Conservation (phyloP, 2,797 vertebrate species). For the Adrianichthys oophorus region DNA sequence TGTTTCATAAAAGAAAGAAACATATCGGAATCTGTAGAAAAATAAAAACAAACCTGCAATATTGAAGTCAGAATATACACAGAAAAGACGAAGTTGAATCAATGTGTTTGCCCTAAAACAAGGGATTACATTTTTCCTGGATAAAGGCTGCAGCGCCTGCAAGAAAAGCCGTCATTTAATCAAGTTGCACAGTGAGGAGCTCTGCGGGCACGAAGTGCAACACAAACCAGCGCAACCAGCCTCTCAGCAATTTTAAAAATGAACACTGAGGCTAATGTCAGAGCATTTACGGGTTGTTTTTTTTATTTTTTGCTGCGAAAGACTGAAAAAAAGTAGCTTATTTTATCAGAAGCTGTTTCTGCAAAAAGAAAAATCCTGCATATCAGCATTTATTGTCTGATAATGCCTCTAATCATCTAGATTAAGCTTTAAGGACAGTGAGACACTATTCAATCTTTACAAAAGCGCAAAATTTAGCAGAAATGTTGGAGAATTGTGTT, state of each 20-base stretch:
- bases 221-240: conserved; percentile 30
- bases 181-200: conserved; percentile 44
- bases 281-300: conserved; percentile 21
- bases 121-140: conserved; percentile 31
- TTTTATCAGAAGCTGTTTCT: conserved; percentile 1
- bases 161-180: conserved; percentile 42
- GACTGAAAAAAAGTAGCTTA: conserved; percentile 1
- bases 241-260: conserved; percentile 21
- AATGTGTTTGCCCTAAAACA: conserved; percentile 21
- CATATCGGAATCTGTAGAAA: background rate
- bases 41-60: background rate
- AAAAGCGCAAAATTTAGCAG: conserved; percentile 28
- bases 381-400: conserved; percentile 11
- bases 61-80: background rate
- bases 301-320: background rate
- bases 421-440: conserved; percentile 40
- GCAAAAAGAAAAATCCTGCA: background rate
- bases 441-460: conserved; percentile 34
- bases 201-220: conserved; percentile 24
- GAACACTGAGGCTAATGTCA: conserved; percentile 18
- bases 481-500: conserved; percentile 12
- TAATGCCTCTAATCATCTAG: conserved; percentile 40
- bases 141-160: conserved; percentile 31
- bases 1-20: conserved; percentile 1
- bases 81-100: conserved; percentile 16